These are phyloP conservation scores for Chrysomela aeneicollis DNA, from an alignment of 2,888 invertebrate genomes.

Conservation along the genomic window DNA sequence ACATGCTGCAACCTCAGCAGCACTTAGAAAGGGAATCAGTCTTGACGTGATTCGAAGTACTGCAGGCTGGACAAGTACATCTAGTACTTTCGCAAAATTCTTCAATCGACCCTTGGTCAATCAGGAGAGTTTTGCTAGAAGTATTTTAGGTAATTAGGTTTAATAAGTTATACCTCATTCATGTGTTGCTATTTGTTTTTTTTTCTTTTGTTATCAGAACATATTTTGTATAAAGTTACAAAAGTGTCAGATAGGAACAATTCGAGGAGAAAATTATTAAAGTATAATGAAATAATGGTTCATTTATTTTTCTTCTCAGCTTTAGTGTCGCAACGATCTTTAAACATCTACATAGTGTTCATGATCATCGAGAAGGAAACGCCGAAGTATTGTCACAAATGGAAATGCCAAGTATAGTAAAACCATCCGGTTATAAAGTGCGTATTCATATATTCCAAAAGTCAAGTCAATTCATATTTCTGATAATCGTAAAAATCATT, in stretches of 20 bases:
- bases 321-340: not conserved
- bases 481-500: too few species aligned
- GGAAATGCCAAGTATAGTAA: too few species aligned
- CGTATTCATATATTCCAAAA: too few species aligned
- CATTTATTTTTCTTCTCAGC: not conserved
- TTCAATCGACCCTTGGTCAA: not conserved
- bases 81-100: not conserved
- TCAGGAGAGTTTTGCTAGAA: not conserved
- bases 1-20: conserved; percentile 4
- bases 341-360: not conserved
- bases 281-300: too few species aligned
- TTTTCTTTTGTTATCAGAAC: too few species aligned
- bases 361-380: not conserved
- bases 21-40: not conserved
- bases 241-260: too few species aligned
- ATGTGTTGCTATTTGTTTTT: not conserved
- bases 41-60: not conserved
- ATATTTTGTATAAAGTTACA: too few species aligned
- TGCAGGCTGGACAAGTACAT: not conserved
- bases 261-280: too few species aligned
- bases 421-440: too few species aligned
- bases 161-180: not conserved
- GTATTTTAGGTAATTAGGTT: not conserved
- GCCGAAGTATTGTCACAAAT: not conserved
- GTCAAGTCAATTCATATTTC: too few species aligned